Percentiles rank a stretch among this genome's conserved stretches.
These are phyloP conservation scores for Euthynnus affinis DNA, from an alignment of 2,797 vertebrate species.

Conservation along the genomic window DNA sequence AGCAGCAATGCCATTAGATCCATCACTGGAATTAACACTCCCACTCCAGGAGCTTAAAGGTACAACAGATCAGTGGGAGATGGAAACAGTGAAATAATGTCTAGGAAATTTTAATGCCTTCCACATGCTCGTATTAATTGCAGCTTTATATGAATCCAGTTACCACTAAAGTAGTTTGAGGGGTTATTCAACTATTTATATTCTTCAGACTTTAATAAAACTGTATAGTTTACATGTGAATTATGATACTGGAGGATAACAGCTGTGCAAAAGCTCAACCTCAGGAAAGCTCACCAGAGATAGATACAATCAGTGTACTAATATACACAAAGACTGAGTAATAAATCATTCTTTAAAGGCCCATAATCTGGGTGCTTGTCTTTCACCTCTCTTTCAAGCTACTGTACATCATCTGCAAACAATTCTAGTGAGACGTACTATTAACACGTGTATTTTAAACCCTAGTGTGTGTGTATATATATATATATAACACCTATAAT, in stretches of 20 bases:
- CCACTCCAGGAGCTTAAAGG: constrained; percentile 20
- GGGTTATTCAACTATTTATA: not conserved
- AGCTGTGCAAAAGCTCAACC: not conserved
- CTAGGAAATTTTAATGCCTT: constrained; percentile 12
- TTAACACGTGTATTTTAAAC: not conserved
- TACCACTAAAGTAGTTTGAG: not conserved
- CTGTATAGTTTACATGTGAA: not conserved
- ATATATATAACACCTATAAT: not conserved
- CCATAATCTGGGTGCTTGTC: constrained; percentile 26
- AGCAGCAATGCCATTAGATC: constrained; percentile 11
- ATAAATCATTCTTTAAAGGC: constrained; percentile 26
- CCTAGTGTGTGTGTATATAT: too few relatives aligned
- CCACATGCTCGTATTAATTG: not conserved
- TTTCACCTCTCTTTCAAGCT: constrained; percentile 6
- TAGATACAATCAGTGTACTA: constrained; percentile 15
- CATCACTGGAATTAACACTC: constrained; percentile 24
- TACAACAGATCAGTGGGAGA: constrained; percentile 9
- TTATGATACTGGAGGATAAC: not conserved
- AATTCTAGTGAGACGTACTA: not conserved
- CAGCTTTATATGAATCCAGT: not conserved
- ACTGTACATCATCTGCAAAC: not conserved
- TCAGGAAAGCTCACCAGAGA: constrained; percentile 3
- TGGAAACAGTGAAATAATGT: constrained; percentile 21
- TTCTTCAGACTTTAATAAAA: not conserved
- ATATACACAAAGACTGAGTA: not conserved